These are phyloP conservation scores for Rostratula benghalensis DNA, from an alignment of 2,113 vertebrate genomes.

Conservation along the genomic window DNA sequence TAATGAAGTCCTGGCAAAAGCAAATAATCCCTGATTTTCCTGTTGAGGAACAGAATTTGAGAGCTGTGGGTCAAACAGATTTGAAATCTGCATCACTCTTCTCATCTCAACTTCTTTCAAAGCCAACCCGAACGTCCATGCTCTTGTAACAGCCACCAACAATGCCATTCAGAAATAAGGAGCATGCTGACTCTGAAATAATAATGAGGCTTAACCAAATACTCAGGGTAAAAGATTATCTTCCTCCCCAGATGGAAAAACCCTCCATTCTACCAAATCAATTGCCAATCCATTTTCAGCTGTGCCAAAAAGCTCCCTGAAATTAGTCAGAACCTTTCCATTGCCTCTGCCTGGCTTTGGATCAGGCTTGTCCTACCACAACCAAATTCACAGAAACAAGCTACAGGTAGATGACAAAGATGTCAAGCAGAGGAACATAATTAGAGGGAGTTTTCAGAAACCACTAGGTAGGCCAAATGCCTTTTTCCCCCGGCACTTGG, in stretches of 20 bases:
- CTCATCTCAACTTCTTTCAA: not conserved
- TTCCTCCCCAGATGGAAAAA: not conserved
- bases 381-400: not conserved
- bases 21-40: not conserved
- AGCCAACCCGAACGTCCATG: not conserved
- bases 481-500: not conserved
- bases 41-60: not conserved
- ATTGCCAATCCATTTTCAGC: not conserved
- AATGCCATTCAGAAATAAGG: not conserved
- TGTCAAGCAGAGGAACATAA: not conserved
- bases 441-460: conserved; percentile 18
- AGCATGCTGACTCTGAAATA: not conserved
- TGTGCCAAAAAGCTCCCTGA: not conserved
- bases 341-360: not conserved
- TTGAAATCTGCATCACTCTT: not conserved
- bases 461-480: conserved; percentile 38
- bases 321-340: not conserved
- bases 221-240: not conserved
- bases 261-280: not conserved
- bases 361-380: not conserved
- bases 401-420: conserved; percentile 3
- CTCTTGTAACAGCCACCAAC: not conserved
- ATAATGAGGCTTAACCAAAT: not conserved
- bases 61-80: not conserved
- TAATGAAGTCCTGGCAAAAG: not conserved